Conservation (phyloP, 2,888 invertebrate genomes). For the Mythimna vitellina region DNA sequence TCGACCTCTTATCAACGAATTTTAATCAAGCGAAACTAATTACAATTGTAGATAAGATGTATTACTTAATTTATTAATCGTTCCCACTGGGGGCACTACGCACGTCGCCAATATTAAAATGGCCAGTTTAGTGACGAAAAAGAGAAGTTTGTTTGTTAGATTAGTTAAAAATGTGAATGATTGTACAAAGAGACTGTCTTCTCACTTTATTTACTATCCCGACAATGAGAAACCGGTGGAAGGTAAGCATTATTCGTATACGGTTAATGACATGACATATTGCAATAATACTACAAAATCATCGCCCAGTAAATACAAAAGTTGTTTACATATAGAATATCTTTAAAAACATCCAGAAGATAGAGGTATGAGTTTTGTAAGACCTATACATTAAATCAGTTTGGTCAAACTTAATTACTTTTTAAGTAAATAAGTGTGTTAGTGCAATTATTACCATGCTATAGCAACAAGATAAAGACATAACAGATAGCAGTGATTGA, state of each 20-base stretch:
- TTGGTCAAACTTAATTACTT: not conserved
- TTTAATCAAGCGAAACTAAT: conserved; percentile 80
- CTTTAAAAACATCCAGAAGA: not conserved
- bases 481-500: conserved; percentile 46
- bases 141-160: conserved; percentile 71
- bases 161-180: conserved; percentile 80
- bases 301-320: not conserved
- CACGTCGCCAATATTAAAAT: conserved; percentile 69
- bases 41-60: conserved; percentile 87
- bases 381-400: not conserved
- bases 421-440: not conserved
- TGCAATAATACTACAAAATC: not conserved
- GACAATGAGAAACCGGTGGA: conserved; percentile 88
- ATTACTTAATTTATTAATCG: conserved; percentile 77
- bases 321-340: not conserved
- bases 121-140: conserved; percentile 78
- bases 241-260: conserved; percentile 75
- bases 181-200: conserved; percentile 80
- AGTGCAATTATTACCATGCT: not conserved
- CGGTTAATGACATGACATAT: not conserved
- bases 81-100: conserved; percentile 54
- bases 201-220: conserved; percentile 92
- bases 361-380: no score
- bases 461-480: conserved; percentile 38
- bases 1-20: conserved; percentile 69